A percentile compares a stretch with the other conserved stretches of the same genome.
Conservation (phyloP, 2,113 vertebrate species). For the Gila orcuttii region DNA sequence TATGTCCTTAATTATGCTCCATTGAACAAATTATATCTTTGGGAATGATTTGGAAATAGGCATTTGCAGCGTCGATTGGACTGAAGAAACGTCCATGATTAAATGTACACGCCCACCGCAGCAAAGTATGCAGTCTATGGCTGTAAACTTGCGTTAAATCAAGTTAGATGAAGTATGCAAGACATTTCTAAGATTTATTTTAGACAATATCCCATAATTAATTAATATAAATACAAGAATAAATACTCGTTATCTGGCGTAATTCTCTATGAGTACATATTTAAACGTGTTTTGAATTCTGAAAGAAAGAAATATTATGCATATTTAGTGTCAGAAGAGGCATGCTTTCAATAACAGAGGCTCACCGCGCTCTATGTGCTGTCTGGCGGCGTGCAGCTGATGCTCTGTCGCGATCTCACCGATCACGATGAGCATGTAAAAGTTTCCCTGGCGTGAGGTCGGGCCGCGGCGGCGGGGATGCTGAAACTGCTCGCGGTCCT, state of each 20-base stretch:
- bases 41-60: background rate
- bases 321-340: background rate
- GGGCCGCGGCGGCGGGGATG: constrained; percentile 66
- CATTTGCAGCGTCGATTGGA: background rate
- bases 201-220: background rate
- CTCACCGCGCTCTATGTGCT: constrained; percentile 90
- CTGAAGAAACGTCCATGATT: background rate
- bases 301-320: background rate
- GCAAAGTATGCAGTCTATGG: background rate
- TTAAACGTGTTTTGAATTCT: no score
- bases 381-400: constrained; percentile 82
- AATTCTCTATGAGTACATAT: background rate
- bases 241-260: background rate
- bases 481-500: constrained; percentile 66
- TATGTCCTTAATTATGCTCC: background rate
- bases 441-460: constrained; percentile 69
- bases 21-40: background rate
- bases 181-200: background rate
- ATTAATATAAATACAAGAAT: background rate
- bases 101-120: constrained; percentile 9
- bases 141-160: background rate
- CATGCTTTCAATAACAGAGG: background rate
- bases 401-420: constrained; percentile 88
- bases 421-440: constrained; percentile 88
- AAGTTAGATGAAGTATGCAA: background rate